Conservation (phyloP, 1,140 invertebrate species). For the Hycleus phaleratus region DNA sequence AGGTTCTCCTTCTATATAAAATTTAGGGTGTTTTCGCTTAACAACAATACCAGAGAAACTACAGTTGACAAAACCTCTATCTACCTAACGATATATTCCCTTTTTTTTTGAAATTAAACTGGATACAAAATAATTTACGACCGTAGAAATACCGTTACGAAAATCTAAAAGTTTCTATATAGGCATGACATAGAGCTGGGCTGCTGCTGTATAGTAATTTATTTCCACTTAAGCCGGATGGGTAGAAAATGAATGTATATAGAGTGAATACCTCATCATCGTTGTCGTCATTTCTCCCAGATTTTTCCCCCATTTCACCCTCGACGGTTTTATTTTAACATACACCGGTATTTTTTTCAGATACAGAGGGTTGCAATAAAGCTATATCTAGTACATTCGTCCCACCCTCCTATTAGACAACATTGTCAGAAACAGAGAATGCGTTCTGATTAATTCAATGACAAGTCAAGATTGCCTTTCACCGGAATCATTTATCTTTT, state of each 20-base stretch:
- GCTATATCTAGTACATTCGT: constrained; percentile 9
- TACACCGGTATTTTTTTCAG: neutral
- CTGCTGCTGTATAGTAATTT: constrained; percentile 22
- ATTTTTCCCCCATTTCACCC: constrained; percentile 7
- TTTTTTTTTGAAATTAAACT: constrained; percentile 10
- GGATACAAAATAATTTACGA: no score
- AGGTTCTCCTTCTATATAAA: no score
- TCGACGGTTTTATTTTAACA: no score
- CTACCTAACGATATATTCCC: neutral
- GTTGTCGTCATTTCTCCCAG: constrained; percentile 26
- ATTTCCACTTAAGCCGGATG: constrained; percentile 25
- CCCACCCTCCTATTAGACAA: no score
- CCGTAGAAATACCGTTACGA: no score
- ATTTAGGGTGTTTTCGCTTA: no score
- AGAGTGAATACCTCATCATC: neutral
- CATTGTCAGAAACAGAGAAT: constrained; percentile 21
- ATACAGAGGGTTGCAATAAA: constrained; percentile 8
- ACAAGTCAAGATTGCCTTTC: constrained; percentile 25
- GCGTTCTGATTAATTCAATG: constrained; percentile 23
- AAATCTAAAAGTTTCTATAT: constrained; percentile 19
- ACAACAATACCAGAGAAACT: neutral
- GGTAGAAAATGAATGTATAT: neutral
- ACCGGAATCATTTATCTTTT: constrained; percentile 24
- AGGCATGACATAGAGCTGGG: constrained; percentile 11
- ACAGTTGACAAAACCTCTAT: neutral